Evolutionary conservation across 2,888 invertebrate species (phyloP).

Genomic region (Sicus ferrugineus): DNA sequence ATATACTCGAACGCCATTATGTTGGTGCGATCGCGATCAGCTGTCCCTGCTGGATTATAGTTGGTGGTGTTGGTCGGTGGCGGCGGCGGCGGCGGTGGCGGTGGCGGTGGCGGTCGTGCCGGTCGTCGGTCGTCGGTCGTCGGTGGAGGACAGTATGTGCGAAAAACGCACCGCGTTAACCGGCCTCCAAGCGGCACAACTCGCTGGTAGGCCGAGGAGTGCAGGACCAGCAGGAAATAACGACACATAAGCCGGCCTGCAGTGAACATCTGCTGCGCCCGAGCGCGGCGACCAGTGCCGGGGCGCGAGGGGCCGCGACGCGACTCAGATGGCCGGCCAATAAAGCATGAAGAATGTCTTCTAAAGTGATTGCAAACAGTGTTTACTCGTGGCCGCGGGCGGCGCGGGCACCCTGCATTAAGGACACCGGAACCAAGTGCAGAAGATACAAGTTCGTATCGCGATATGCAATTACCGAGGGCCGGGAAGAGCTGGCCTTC

Average conservation of each 20-base stretch:
- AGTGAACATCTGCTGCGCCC: conserved; percentile 37
- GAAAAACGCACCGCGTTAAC: conserved; percentile 33
- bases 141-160: conserved; percentile 35
- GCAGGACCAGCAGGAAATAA: conserved; percentile 44
- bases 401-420: conserved; percentile 15
- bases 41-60: conserved; percentile 20
- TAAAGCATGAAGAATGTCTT: not conserved
- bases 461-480: conserved; percentile 7
- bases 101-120: not conserved
- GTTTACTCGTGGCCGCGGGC: conserved; percentile 24
- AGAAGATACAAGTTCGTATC: conserved; percentile 35
- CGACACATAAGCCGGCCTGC: conserved; percentile 36
- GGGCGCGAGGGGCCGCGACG: not conserved
- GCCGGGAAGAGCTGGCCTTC: not conserved
- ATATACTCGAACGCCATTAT: conserved; percentile 28
- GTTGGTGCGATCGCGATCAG: conserved; percentile 33
- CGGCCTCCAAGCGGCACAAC: conserved; percentile 19
- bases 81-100: not conserved
- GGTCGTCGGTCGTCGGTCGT: conserved; percentile 22
- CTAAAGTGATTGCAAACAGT: conserved; percentile 33
- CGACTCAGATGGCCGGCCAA: conserved; percentile 42
- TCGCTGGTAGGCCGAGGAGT: conserved; percentile 14
- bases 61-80: conserved; percentile 8
- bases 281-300: conserved; percentile 19
- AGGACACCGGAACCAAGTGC: conserved; percentile 39